Base-by-base conservation (phyloP, 2,888 invertebrate genomes). In the Nephrotoma guestfalica region DNA sequence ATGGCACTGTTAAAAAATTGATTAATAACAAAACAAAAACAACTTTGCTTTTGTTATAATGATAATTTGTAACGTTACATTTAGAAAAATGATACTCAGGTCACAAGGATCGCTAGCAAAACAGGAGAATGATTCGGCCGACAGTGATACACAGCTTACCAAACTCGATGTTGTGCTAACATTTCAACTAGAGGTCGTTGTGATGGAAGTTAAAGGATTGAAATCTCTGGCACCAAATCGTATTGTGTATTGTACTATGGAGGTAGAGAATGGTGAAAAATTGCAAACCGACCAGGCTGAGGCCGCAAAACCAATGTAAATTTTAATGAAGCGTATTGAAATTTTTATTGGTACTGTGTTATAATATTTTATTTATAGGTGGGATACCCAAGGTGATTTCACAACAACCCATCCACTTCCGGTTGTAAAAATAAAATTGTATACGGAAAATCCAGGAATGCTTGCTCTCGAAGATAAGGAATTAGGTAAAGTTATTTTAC, bases 331-430 rank as follows among this genome's bases (percentile, higher is more conserved):
- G 47, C 71, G 41, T 42, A 42, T 45, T 2, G 30, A 30, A 30
- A 3, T 30, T 30, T 30, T 30, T 30, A 30, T 30, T 30, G 2
- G 11, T 45, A n/a, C 41, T 86, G 11, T 83, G 18, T 40, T 18
- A 4, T 18, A 4, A 15, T 51, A 47, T 51, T 13, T 7, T 86
- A 71, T 45, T 89, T 90, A 41, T 88, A 98, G 97, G 95, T 99
- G 99, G 99, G 99, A 99, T 90, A 99, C 99, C 0, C 99, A 99
- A 93, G 99, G 99, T 86, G 99, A 99, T 92, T 99, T 99, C 92
- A 97, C 98, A 89, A 99, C 99, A 86, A 98, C 97, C 87, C 98
- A 99, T 91, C 97, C 99, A 0, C 93, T 99, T 88, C 99, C 99
- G 83, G 95, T 97, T 30, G 99, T 99, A 15, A 99, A 99, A 93